These are phyloP conservation scores for Apeira syringaria DNA, from an alignment of 2,888 invertebrate species.

Conservation along the genomic window DNA sequence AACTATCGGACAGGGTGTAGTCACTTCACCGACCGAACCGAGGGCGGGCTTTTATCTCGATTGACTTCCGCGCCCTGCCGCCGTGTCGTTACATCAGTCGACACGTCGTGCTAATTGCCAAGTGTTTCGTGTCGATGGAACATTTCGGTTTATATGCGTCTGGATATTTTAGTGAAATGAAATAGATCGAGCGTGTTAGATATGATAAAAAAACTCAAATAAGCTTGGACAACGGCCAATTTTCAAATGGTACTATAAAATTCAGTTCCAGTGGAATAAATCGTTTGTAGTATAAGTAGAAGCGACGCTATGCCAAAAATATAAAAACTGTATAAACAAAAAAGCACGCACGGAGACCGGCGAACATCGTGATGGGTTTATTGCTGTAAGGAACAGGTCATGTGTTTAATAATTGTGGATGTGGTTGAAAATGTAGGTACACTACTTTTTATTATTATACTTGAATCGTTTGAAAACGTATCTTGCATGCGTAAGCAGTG, in stretches of 20 bases:
- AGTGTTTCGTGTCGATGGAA: conserved; percentile 11
- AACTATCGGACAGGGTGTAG: conserved; percentile 59
- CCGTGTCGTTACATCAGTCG: conserved; percentile 10
- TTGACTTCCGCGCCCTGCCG: conserved; percentile 23
- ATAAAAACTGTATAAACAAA: conserved; percentile 61
- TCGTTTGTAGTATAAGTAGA: conserved; percentile 48
- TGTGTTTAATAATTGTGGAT: conserved; percentile 4
- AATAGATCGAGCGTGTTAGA: conserved; percentile 59
- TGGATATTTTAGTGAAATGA: conserved; percentile 6
- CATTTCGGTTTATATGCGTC: conserved; percentile 2
- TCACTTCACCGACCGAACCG: conserved; percentile 41
- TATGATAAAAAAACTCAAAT: conserved; percentile 56
- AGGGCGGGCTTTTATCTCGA: conserved; percentile 30
- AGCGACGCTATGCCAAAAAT: conserved; percentile 60
- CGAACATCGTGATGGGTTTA: conserved; percentile 11
- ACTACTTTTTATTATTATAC: neutral
- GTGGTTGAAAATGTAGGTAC: conserved; percentile 1
- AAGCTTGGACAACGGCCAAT: conserved; percentile 65
- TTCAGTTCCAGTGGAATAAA: conserved; percentile 66
- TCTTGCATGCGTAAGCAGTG: neutral
- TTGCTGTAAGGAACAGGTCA: conserved; percentile 13
- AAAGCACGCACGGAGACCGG: conserved; percentile 28
- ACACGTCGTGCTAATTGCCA: conserved; percentile 19
- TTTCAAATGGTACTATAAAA: conserved; percentile 73
- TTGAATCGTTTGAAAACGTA: neutral